phyloP scores from a whole-genome alignment of 2,888 invertebrate species.

The Orthosia incerta region DNA sequence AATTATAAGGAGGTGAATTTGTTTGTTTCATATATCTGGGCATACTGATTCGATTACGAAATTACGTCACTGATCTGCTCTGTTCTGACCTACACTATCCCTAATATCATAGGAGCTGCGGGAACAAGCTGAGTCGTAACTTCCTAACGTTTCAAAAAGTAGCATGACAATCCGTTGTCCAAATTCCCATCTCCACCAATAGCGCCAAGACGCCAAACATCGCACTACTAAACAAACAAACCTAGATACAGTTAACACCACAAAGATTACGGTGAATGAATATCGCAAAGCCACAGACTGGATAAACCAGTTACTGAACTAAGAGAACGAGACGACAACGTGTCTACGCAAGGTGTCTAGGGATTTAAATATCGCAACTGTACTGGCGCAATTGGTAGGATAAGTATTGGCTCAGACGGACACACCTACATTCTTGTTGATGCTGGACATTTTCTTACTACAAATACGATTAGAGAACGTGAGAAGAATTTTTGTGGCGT shows the following conservation, averaged over 20 bases:
- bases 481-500: background rate
- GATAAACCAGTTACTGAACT: slow-evolving; percentile 37
- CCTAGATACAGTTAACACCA: slow-evolving; percentile 17
- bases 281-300: slow-evolving; percentile 23
- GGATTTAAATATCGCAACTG: slow-evolving; percentile 51
- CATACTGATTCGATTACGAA: no score
- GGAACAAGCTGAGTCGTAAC: no score
- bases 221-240: slow-evolving; percentile 36
- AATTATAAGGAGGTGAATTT: no score
- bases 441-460: slow-evolving; percentile 2
- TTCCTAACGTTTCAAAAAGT: background rate
- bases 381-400: slow-evolving; percentile 28
- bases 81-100: no score
- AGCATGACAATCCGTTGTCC: background rate
- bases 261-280: slow-evolving; percentile 58
- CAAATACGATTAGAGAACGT: slow-evolving; percentile 10
- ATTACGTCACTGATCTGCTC: no score
- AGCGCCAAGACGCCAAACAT: slow-evolving; percentile 5
- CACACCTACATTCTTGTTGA: slow-evolving; percentile 32
- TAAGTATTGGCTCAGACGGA: slow-evolving; percentile 21
- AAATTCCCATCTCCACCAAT: background rate
- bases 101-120: no score
- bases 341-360: slow-evolving; percentile 53
- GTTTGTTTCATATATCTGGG: no score
- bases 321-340: slow-evolving; percentile 34